Conservation (phyloP, 2,113 vertebrate genomes). For the Notechis scutatus region DNA sequence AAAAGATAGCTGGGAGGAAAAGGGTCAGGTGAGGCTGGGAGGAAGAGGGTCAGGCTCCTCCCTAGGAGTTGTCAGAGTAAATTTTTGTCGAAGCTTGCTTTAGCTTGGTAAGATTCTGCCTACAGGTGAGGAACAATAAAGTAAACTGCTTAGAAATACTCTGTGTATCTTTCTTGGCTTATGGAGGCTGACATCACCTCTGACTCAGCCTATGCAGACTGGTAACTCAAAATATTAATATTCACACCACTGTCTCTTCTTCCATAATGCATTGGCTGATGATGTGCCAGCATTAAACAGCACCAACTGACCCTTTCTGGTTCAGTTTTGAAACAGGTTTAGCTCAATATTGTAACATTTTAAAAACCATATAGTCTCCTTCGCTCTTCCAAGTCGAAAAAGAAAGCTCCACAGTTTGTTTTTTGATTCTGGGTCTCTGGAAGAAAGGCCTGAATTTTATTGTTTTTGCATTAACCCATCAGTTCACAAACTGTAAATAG, state of each 20-base stretch:
- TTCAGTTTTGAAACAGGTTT: neutral
- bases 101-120: neutral
- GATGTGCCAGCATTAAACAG: neutral
- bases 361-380: neutral
- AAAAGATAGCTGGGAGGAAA: neutral
- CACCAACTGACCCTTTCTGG: neutral
- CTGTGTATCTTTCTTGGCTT: neutral
- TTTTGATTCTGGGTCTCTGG: neutral
- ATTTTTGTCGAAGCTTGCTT: neutral
- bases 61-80: neutral
- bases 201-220: neutral
- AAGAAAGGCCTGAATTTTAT: neutral
- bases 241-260: neutral
- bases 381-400: neutral
- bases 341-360: constrained; percentile 15
- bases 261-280: neutral
- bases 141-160: neutral
- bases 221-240: neutral
- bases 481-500: neutral
- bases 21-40: neutral
- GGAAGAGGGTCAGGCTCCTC: neutral
- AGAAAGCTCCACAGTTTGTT: neutral
- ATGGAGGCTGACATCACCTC: neutral
- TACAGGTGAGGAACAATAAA: neutral
- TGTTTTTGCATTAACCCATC: neutral